Percentiles rank a stretch among this genome's conserved stretches.
Evolutionary conservation across 2,797 vertebrate species (phyloP).

Genomic region (Melanitta fusca): DNA sequence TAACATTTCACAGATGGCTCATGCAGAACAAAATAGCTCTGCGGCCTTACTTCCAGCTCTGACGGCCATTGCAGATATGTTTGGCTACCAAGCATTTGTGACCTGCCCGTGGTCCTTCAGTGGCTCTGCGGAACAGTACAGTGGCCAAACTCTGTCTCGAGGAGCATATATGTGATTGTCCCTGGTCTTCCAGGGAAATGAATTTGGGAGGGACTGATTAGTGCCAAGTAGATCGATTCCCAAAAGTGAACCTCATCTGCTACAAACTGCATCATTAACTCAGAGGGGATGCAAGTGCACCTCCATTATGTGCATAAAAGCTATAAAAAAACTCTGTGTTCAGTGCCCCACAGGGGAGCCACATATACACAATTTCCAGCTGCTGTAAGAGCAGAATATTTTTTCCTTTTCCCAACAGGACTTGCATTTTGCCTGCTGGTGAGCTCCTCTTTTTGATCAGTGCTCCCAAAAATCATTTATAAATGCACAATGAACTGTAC

Average conservation of each 20-base stretch:
- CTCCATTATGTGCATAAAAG: not conserved
- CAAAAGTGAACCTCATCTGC: not conserved
- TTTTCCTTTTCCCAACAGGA: not conserved
- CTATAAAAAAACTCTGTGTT: not conserved
- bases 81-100: not conserved
- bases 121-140: not conserved
- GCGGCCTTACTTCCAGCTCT: not conserved
- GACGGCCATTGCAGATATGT: not conserved
- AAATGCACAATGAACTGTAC: not conserved
- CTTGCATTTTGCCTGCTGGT: accelerated
- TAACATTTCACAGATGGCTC: not conserved
- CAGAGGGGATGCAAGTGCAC: not conserved
- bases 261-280: not conserved
- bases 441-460: not conserved
- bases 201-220: too few relatives aligned
- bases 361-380: accelerated
- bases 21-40: not conserved
- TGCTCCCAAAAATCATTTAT: not conserved
- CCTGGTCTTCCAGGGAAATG: not conserved
- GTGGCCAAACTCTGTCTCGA: not conserved
- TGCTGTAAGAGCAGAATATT: not conserved
- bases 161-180: not conserved
- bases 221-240: not conserved
- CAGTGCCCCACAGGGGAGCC: not conserved
- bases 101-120: not conserved